Base-by-base conservation (phyloP, 53 echinoderm and acorn worm species). In the Paelopatides confundens region DNA sequence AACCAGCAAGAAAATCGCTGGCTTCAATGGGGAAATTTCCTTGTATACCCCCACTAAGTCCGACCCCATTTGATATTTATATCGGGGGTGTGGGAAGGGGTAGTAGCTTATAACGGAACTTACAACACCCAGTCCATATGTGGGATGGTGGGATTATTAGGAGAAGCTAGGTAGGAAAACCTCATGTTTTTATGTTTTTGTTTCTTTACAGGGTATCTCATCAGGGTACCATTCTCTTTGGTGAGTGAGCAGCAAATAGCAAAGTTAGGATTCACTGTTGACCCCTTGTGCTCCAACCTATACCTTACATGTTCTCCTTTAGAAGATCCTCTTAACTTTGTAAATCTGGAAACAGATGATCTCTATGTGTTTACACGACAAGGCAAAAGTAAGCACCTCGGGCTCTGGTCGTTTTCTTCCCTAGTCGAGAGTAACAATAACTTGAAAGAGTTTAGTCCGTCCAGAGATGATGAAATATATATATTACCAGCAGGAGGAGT, bases 351-450 rank as follows among this genome's bases (percentile, higher is more conserved):
- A 7, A 63, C 78, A 69, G 69, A 84, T 5, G 69, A 83, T 62
- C 30, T 87, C 58, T 97, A 87, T 66, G 86, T 97, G 17, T 87
- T 92, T 46, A 93, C 93, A 14, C 93, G 93, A 51, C 97, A 97
- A 85, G 97, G 97, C 31, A 95, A 97, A 88, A 93, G 95, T 81
- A 87, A 81, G 2, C 90, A 88, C 21, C 54, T 91, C 15, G 90
- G 90, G 24, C 63, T 88, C 4, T 95, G 95, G 97, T 62, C 62
- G 18, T 95, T 77, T 37, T 35, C 69, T 15, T 66, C 71, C 38
- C 95, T 97, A n/a, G 66, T 76, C 12, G 74, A 47, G 62, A 97
- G 97, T 79, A 95, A 97, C 52, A 23, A 43, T 14, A 87, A 97
- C 53, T 65, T 95, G 12, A 28, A 50, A 38, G 97, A 95, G 62